A percentile compares a stretch with the other conserved stretches of the same genome.
These are phyloP conservation scores for Amblyjoppa fuscipennis DNA, from an alignment of 2,888 invertebrate species.

Conservation along the genomic window DNA sequence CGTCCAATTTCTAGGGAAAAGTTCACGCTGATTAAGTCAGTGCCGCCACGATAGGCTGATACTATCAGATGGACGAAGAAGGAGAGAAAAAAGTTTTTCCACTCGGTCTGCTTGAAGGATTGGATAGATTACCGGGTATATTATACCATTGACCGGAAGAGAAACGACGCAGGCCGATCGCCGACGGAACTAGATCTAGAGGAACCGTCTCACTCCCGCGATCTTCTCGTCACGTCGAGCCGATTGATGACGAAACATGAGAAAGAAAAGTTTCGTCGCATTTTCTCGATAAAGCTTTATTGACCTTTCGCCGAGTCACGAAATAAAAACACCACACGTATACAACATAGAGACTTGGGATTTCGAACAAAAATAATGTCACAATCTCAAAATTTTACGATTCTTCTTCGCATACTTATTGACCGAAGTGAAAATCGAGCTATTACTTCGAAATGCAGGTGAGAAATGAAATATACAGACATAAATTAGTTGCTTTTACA, in stretches of 20 bases:
- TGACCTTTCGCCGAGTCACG: constrained; percentile 50
- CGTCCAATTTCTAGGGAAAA: constrained; percentile 71
- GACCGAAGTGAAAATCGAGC: background rate
- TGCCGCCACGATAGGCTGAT: constrained; percentile 64
- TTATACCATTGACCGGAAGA: constrained; percentile 70
- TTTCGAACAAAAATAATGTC: background rate
- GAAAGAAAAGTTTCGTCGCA: constrained; percentile 47
- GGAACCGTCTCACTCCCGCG: background rate
- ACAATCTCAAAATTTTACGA: background rate
- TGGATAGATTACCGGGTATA: constrained; percentile 82
- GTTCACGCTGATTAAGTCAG: constrained; percentile 76
- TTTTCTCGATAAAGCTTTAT: constrained; percentile 58
- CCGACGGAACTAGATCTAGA: constrained; percentile 26
- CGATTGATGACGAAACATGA: constrained; percentile 45
- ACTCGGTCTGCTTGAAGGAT: constrained; percentile 81
- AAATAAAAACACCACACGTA: background rate
- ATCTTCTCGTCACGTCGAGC: constrained; percentile 43
- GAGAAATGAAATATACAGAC: background rate
- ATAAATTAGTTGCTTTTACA: background rate
- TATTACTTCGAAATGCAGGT: background rate
- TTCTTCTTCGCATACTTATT: background rate
- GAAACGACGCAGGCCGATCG: constrained; percentile 53
- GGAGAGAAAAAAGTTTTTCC: constrained; percentile 75
- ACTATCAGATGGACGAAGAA: constrained; percentile 34
- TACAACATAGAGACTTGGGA: background rate